phyloP scores from a whole-genome alignment of 2,113 vertebrate genomes.

The Stegostoma tigrinum region DNA sequence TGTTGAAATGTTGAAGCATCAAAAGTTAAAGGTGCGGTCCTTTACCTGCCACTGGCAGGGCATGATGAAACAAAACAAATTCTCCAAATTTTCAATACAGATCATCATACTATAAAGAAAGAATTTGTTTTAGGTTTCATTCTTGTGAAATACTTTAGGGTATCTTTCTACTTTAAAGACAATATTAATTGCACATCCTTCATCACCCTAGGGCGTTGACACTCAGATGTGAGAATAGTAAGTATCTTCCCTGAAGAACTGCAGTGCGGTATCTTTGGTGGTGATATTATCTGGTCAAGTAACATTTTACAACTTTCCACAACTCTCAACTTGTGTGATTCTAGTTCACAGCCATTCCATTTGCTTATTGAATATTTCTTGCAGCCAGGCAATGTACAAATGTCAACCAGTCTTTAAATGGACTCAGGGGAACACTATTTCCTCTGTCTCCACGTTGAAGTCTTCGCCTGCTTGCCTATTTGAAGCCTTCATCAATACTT shows the following conservation, averaged over 20 bases:
- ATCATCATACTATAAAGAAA: not conserved
- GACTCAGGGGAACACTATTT: not conserved
- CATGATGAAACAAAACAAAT: not conserved
- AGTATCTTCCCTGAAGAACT: not conserved
- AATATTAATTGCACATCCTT: not conserved
- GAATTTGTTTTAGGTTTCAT: not conserved
- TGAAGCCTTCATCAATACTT: not conserved
- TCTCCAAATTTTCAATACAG: not conserved
- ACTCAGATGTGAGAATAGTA: not conserved
- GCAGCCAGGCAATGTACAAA: not conserved
- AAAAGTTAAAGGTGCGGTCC: conserved; percentile 3
- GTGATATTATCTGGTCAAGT: not conserved
- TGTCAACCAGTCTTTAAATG: not conserved
- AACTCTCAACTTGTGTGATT: not conserved
- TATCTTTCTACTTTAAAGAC: not conserved
- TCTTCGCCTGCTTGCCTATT: not conserved
- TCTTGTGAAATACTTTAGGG: not conserved
- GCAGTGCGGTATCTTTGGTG: too few species aligned
- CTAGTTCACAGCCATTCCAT: not conserved
- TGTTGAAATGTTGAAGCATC: not conserved
- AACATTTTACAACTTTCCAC: not conserved
- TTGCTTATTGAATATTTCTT: not conserved
- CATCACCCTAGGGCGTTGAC: not conserved
- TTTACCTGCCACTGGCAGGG: not conserved
- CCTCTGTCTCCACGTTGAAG: not conserved